Percentiles rank a stretch among this genome's conserved stretches.
phyloP scores from a whole-genome alignment of 2,888 invertebrate genomes.

The Leptinotarsa tumamoca region DNA sequence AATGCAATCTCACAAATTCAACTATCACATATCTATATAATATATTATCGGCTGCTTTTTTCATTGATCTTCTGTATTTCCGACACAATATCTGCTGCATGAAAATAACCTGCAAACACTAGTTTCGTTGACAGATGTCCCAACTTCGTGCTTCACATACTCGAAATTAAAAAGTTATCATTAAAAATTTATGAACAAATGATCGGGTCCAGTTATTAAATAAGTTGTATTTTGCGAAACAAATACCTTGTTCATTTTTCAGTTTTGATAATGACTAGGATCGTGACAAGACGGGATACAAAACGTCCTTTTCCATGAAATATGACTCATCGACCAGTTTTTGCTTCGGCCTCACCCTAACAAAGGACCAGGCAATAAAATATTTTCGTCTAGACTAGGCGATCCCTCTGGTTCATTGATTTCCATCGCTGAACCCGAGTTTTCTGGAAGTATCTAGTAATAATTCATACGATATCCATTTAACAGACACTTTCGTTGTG shows the following conservation, averaged over 20 bases:
- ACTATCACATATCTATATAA: too few species aligned
- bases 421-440: neutral
- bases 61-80: too few species aligned
- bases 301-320: neutral
- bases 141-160: too few species aligned
- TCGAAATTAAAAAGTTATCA: too few species aligned
- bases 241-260: neutral
- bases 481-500: too few species aligned
- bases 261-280: neutral
- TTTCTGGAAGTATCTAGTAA: neutral
- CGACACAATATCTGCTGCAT: too few species aligned
- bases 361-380: neutral
- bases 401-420: neutral
- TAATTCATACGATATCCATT: neutral
- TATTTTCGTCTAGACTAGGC: constrained; percentile 11
- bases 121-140: too few species aligned
- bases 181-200: too few species aligned
- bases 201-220: too few species aligned
- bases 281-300: neutral
- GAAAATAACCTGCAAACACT: too few species aligned
- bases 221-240: neutral
- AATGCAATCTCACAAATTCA: too few species aligned
- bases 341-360: neutral
- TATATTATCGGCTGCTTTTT: too few species aligned
- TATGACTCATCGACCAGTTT: neutral